A percentile compares a stretch with the other conserved stretches of the same genome.
phyloP scores from a whole-genome alignment of 2,888 invertebrate species.

The Ryuthela nishihirai region DNA sequence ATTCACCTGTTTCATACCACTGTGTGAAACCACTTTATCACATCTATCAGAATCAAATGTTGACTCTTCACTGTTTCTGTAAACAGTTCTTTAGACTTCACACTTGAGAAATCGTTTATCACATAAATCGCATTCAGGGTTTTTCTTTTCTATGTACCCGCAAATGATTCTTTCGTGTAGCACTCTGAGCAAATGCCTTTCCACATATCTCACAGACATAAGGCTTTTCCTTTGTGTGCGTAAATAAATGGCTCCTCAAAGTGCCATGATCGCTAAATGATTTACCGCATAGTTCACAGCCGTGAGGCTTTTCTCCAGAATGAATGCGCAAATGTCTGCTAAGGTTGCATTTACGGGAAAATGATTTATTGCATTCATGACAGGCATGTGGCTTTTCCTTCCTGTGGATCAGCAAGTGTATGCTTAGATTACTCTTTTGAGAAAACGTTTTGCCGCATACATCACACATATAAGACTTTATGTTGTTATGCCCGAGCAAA shows the following conservation, averaged over 20 bases:
- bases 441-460: conserved; percentile 48
- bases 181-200: conserved; percentile 49
- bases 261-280: too few species aligned
- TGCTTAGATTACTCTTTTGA: conserved; percentile 35
- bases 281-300: too few species aligned
- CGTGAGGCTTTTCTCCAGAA: too few species aligned
- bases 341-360: background rate
- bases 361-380: conserved; percentile 51
- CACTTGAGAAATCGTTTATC: too few species aligned
- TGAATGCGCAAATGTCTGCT: background rate
- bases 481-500: conserved; percentile 54
- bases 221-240: conserved; percentile 50
- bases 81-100: too few species aligned
- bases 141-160: too few species aligned
- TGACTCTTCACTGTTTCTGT: too few species aligned
- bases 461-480: conserved; percentile 56
- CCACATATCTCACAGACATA: conserved; percentile 50
- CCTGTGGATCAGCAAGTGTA: conserved; percentile 55
- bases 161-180: conserved; percentile 51
- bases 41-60: too few species aligned
- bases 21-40: too few species aligned
- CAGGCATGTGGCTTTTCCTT: conserved; percentile 56
- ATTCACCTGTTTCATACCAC: too few species aligned
- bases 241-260: too few species aligned
- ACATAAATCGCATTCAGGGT: too few species aligned